Percentiles rank a stretch among this genome's conserved stretches.
Conservation (phyloP, 2,113 vertebrate genomes). For the Microtus montanus region DNA sequence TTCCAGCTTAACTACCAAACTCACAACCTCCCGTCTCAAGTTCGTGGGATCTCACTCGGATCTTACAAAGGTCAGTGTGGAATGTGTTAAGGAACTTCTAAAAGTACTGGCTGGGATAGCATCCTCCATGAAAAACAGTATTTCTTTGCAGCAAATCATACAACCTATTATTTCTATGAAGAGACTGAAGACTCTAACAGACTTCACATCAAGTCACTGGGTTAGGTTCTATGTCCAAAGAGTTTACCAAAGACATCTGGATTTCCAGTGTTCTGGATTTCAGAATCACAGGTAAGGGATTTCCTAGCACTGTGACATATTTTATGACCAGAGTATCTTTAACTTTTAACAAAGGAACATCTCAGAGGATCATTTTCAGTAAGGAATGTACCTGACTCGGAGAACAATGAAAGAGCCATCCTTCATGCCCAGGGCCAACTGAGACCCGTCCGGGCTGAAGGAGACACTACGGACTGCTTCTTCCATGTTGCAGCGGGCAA, state of each 20-base stretch:
- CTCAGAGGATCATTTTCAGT: neutral
- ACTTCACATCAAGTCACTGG: neutral
- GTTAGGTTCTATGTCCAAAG: neutral
- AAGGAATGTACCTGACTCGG: slow-evolving; percentile 90
- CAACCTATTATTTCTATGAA: neutral
- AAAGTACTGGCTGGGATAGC: neutral
- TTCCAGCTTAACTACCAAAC: slow-evolving; percentile 19
- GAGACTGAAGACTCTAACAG: slow-evolving; percentile 8
- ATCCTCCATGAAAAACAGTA: neutral
- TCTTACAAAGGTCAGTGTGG: neutral
- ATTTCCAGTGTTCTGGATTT: neutral
- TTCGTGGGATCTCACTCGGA: neutral
- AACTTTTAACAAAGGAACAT: neutral
- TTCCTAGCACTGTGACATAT: neutral
- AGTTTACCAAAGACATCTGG: neutral
- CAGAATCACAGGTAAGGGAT: neutral
- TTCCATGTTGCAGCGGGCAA: slow-evolving; percentile 98
- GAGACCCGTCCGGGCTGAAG: slow-evolving; percentile 95
- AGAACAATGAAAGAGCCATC: slow-evolving; percentile 98
- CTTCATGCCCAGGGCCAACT: slow-evolving; percentile 97
- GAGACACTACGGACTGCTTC: slow-evolving; percentile 94
- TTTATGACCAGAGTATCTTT: neutral
- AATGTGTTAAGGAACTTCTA: neutral
- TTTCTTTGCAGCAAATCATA: slow-evolving; percentile 31
- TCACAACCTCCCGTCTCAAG: neutral